Conservation (phyloP, 2,113 vertebrate genomes). For the Pterocles burchelli region DNA sequence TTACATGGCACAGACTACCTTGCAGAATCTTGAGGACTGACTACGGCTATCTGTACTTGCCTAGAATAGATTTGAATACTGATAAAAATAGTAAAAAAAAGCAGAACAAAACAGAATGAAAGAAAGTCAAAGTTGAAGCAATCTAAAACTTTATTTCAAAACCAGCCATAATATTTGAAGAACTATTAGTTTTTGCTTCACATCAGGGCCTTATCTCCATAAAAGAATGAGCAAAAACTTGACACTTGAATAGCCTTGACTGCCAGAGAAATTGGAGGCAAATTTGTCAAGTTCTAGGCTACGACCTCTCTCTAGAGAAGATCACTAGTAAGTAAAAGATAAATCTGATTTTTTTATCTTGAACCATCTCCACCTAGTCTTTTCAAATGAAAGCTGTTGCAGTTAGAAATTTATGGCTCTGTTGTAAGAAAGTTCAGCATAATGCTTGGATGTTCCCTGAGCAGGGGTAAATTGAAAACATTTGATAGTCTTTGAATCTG, state of each 20-base stretch:
- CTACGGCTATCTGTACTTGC: not conserved
- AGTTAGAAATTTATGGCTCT: not conserved
- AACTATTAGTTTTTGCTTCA: not conserved
- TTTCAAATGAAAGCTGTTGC: not conserved
- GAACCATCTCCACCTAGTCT: not conserved
- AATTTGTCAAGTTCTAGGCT: not conserved
- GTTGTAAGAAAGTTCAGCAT: not conserved
- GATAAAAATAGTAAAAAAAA: not conserved
- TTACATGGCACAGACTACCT: not conserved
- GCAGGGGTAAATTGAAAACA: not conserved
- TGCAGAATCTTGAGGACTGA: not conserved
- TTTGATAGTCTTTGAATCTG: not conserved
- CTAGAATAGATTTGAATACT: not conserved
- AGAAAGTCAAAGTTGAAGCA: not conserved
- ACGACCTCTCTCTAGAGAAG: not conserved
- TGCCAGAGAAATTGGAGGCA: not conserved
- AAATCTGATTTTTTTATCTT: not conserved
- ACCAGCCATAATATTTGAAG: not conserved
- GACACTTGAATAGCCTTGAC: not conserved
- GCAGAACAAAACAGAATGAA: not conserved
- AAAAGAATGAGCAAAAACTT: not conserved
- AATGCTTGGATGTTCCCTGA: not conserved
- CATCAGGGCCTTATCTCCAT: not conserved
- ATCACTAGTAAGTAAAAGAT: not conserved
- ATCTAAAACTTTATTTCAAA: not conserved